phyloP scores from a whole-genome alignment of 2,888 invertebrate species.

The Caenorhabditis sp. region DNA sequence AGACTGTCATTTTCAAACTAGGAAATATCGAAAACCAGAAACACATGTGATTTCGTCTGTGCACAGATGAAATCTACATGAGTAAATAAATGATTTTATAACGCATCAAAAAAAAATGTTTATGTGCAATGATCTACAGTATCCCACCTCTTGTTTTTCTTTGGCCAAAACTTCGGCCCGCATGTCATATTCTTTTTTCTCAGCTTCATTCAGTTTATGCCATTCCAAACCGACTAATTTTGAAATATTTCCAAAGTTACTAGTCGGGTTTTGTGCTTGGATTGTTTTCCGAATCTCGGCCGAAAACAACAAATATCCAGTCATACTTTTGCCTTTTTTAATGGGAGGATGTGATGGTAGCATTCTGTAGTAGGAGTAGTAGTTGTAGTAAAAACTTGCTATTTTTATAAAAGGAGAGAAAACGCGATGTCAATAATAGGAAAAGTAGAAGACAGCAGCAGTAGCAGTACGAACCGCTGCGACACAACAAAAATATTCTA shows the following conservation, averaged over 20 bases:
- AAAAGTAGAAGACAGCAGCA: background rate
- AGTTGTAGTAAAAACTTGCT: background rate
- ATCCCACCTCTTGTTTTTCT: background rate
- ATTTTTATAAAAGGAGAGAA: background rate
- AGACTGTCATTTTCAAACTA: too few relatives aligned
- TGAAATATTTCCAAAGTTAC: background rate
- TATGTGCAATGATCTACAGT: background rate
- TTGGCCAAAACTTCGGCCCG: background rate
- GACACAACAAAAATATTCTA: slow-evolving; percentile 1
- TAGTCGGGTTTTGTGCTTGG: background rate
- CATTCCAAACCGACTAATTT: background rate
- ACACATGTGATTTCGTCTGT: too few relatives aligned
- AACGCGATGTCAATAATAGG: background rate
- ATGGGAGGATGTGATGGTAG: background rate
- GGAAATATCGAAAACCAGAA: too few relatives aligned
- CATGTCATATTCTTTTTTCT: background rate
- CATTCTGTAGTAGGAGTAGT: background rate
- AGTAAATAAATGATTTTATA: too few relatives aligned
- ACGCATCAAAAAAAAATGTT: too few relatives aligned
- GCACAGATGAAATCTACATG: too few relatives aligned
- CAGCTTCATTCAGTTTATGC: background rate
- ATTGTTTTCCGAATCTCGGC: background rate
- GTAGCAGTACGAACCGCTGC: background rate
- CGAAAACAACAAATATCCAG: background rate
- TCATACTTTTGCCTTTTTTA: background rate